Evolutionary conservation across 2,113 vertebrate genomes (phyloP), one percentile per base, ranked within the genome.

Genomic region (Nesoenas mayeri): DNA sequence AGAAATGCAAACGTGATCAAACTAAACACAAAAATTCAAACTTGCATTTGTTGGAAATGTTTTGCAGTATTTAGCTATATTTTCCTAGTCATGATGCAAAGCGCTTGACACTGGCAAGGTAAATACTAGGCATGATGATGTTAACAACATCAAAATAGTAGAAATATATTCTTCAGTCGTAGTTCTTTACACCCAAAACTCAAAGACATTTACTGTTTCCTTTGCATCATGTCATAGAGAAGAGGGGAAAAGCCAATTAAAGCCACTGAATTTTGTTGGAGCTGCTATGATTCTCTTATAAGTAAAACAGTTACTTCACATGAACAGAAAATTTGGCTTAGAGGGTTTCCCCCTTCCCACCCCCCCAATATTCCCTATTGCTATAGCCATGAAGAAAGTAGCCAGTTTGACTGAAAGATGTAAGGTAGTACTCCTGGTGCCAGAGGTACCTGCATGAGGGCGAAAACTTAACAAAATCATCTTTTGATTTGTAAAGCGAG

Each of bases 111-210:
- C 13, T 24, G 6, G 26, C 26, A 4, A 71, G 17, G 57, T 44
- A 66, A 88, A 81, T 72, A 48, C 38, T 11, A 79, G 15, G 5
- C 25, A 51, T 15, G 51, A 50, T 50, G 51, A 44, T 31, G 78
- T 60, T 91, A 84, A n/a, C 32, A 84, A 34, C 34, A 65, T 51
- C 13, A 54, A 73, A 95, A 26, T 2, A 62, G 20, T 25, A 22
- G 34, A 38, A 86, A 70, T 67, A 24, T 11, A 60, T 67, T 67
- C 38, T 64, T 64, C 12, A 2, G 57, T 20, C 47, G 25, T 28
- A 79, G 51, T 28, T 66, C 48, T 75, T 93, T 53, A 65, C 29
- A 84, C 17, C 26, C 71, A 65, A 86, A 86, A 18, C 78, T 93
- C 34, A 19, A 67, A 91, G 51, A 57, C 47, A 66, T 70, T 31